Conservation (phyloP, 2,888 invertebrate species). For the Siphlonurus alternatus region DNA sequence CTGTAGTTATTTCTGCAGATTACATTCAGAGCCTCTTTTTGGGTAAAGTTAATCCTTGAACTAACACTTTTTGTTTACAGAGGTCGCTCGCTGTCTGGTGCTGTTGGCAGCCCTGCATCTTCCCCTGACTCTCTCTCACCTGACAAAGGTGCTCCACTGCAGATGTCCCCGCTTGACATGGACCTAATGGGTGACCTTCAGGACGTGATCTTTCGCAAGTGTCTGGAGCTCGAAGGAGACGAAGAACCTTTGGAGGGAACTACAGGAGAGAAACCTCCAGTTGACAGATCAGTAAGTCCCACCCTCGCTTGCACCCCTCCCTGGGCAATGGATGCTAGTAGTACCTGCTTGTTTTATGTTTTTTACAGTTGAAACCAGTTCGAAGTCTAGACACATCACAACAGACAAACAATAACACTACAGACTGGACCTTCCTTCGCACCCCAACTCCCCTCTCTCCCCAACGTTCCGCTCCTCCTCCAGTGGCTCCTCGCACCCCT, state of each 20-base stretch:
- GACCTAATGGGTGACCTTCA: slow-evolving; percentile 50
- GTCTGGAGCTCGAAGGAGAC: slow-evolving; percentile 19
- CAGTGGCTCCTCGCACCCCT: neutral
- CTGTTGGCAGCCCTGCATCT: slow-evolving; percentile 19
- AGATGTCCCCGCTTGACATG: slow-evolving; percentile 32
- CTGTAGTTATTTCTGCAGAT: no score
- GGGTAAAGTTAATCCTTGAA: no score
- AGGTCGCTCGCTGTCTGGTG: neutral
- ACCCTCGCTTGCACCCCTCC: neutral
- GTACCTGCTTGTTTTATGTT: neutral
- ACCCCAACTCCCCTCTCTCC: slow-evolving; percentile 13
- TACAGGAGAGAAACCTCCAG: slow-evolving; percentile 28
- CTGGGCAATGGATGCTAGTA: slow-evolving; percentile 3
- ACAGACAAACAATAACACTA: neutral
- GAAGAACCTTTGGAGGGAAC: slow-evolving; percentile 25
- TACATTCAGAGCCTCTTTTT: no score
- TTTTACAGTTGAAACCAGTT: slow-evolving; percentile 37
- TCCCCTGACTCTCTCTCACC: slow-evolving; percentile 18
- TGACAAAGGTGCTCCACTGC: slow-evolving; percentile 25
- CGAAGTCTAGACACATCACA: slow-evolving; percentile 32
- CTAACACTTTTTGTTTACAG: no score
- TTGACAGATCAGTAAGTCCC: slow-evolving; percentile 29
- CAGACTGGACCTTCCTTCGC: slow-evolving; percentile 15
- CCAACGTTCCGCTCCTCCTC: slow-evolving; percentile 8
- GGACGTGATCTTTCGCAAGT: slow-evolving; percentile 34